phyloP scores from a whole-genome alignment of 2,797 vertebrate genomes.

The Taenioides sp. region DNA sequence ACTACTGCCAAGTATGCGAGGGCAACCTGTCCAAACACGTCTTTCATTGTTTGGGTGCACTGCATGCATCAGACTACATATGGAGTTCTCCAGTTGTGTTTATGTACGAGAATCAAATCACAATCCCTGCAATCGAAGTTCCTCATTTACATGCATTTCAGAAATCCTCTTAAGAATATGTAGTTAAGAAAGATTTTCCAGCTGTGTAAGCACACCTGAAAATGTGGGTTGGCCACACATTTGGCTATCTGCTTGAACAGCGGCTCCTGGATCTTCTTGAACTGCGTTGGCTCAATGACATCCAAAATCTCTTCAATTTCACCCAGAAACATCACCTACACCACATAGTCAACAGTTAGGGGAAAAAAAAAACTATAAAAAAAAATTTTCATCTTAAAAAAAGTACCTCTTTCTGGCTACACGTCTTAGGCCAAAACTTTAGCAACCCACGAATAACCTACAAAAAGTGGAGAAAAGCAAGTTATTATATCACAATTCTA shows the following conservation, averaged over 20 bases:
- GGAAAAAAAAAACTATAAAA: background rate
- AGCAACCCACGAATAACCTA: slow-evolving; percentile 96
- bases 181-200: background rate
- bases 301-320: slow-evolving; percentile 98
- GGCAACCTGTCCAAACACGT: background rate
- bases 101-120: too few relatives aligned
- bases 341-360: background rate
- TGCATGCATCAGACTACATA: too few relatives aligned
- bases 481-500: slow-evolving; percentile 14
- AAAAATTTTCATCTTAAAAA: background rate
- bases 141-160: too few relatives aligned
- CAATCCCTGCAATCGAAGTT: too few relatives aligned
- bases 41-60: too few relatives aligned
- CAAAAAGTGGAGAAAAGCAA: slow-evolving; percentile 33
- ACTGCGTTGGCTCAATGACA: slow-evolving; percentile 96
- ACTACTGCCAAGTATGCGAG: too few relatives aligned
- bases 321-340: slow-evolving; percentile 96
- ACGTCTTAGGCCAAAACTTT: slow-evolving; percentile 99
- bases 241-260: slow-evolving; percentile 96
- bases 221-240: slow-evolving; percentile 96
- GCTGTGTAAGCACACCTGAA: slow-evolving; percentile 83
- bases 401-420: slow-evolving; percentile 96
- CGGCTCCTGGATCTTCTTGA: slow-evolving; percentile 96
- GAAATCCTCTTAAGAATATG: too few relatives aligned
- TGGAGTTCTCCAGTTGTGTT: too few relatives aligned